Conservation (phyloP, 2,888 invertebrate species). For the Lasioglossum lativentre region DNA sequence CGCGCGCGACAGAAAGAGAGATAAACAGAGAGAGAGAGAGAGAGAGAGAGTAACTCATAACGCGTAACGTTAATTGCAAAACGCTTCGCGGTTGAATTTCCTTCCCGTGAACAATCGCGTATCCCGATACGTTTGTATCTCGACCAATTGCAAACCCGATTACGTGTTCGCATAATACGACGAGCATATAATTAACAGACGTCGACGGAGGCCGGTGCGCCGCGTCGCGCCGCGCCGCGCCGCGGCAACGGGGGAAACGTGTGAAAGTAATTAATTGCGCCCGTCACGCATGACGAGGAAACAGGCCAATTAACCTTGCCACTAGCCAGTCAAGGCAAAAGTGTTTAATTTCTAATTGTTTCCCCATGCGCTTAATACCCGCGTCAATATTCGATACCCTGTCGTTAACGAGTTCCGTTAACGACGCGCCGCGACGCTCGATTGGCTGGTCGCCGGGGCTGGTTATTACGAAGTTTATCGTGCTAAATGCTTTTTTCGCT, state of each 20-base stretch:
- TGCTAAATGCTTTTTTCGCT: conserved; percentile 33
- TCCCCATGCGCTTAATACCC: conserved; percentile 52
- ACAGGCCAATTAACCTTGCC: conserved; percentile 64
- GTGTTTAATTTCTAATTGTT: conserved; percentile 66
- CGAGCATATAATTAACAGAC: conserved; percentile 67
- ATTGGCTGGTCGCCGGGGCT: conserved; percentile 41
- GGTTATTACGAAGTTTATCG: conserved; percentile 57
- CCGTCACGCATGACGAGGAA: conserved; percentile 51
- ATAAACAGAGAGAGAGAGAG: background rate
- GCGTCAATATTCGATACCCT: conserved; percentile 59
- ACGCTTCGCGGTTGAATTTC: conserved; percentile 30
- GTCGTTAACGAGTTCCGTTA: conserved; percentile 64
- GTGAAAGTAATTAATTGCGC: conserved; percentile 70
- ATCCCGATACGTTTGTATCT: conserved; percentile 38
- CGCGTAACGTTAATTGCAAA: conserved; percentile 37
- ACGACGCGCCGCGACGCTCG: conserved; percentile 55
- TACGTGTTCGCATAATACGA: conserved; percentile 56
- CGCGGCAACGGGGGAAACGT: conserved; percentile 31
- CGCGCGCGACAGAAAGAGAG: background rate
- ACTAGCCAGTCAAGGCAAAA: conserved; percentile 45
- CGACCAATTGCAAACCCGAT: conserved; percentile 48
- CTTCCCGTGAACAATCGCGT: conserved; percentile 15
- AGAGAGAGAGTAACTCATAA: conserved; percentile 29
- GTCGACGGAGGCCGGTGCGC: conserved; percentile 20
- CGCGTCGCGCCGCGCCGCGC: background rate